phyloP scores from a whole-genome alignment of 2,888 invertebrate species.

The Aleiodes leptofemur region DNA sequence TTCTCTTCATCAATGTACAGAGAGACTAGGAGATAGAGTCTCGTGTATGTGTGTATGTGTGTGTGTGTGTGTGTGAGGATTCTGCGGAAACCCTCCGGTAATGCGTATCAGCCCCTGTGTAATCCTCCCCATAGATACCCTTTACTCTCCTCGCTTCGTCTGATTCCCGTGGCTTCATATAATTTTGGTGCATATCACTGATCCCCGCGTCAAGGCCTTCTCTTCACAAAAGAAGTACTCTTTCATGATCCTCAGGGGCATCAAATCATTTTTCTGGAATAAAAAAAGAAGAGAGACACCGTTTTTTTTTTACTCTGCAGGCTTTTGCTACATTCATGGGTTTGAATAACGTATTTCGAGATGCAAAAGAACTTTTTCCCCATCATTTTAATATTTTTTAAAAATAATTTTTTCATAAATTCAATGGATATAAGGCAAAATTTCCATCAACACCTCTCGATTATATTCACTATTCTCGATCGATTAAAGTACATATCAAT shows the following conservation, averaged over 20 bases:
- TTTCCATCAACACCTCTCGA: background rate
- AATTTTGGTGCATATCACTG: slow-evolving; percentile 32
- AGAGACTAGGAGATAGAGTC: no score
- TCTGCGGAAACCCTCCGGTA: slow-evolving; percentile 38
- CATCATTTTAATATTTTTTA: background rate
- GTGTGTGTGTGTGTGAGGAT: slow-evolving; percentile 1
- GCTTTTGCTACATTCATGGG: slow-evolving; percentile 1
- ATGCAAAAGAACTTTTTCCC: background rate
- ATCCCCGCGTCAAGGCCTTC: slow-evolving; percentile 25
- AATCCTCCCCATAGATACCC: slow-evolving; percentile 12
- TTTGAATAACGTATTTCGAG: background rate
- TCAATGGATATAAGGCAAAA: background rate
- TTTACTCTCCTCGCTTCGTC: background rate
- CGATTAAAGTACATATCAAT: background rate
- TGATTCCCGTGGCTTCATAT: slow-evolving; percentile 23
- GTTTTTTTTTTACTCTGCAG: background rate
- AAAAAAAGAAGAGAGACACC: background rate
- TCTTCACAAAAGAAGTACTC: slow-evolving; percentile 27
- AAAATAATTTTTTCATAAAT: background rate
- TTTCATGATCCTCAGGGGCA: slow-evolving; percentile 23
- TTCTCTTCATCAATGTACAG: no score
- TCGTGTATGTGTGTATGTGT: background rate
- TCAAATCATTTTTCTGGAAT: slow-evolving; percentile 2
- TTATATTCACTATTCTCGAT: background rate
- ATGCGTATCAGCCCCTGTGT: slow-evolving; percentile 35